Evolutionary conservation across 1,140 invertebrate species (phyloP), one percentile per base, ranked within the genome.

Genomic region (Amphibalanus amphitrite): DNA sequence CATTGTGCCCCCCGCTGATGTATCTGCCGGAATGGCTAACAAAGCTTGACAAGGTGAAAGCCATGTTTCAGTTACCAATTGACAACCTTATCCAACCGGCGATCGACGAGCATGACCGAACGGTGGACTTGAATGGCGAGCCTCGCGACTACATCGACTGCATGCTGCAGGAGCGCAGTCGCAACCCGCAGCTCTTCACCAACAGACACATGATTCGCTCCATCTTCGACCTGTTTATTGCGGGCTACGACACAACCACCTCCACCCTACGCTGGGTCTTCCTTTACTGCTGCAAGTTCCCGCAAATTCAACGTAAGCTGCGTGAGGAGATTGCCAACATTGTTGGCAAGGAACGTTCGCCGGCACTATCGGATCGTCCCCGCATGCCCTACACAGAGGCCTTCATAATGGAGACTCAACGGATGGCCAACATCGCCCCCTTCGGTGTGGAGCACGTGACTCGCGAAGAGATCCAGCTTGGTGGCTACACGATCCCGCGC

Each of bases 191-290:
- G n/a, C n/a, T n/a, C n/a, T n/a, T n/a, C n/a, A n/a, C n/a, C n/a
- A n/a, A n/a, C n/a, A 69, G 71, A 28, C 75, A 76, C 30, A 68
- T 76, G 28, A 74, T 70, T 40, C 74, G 72, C 71, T 71, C 74
- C 3, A n/a, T 76, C 26, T 72, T 75, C 15, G 74, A 75, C 28
- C 26, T 75, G 17, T 75, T 75, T 33, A 29, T 68, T 26, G 74
- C 74, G 3, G 74, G 74, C 8, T 69, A 69, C 26, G 74, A 75
- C 25, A 75, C 74, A 15, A 73, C 70, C 3, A 38, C 71, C 23
- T 67, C 64, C 8, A 71, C 69, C 13, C 40, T 75, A 1, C 28
- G 68, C 0, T 75, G 74, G 74, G 47, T 33, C n/a, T 70, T 75
- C 23, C 33, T 74, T 17, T 75, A 75, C 69, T 70, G 74, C 69